Evolutionary conservation across 2,113 vertebrate genomes (phyloP).

Genomic region (Clarias magur): DNA sequence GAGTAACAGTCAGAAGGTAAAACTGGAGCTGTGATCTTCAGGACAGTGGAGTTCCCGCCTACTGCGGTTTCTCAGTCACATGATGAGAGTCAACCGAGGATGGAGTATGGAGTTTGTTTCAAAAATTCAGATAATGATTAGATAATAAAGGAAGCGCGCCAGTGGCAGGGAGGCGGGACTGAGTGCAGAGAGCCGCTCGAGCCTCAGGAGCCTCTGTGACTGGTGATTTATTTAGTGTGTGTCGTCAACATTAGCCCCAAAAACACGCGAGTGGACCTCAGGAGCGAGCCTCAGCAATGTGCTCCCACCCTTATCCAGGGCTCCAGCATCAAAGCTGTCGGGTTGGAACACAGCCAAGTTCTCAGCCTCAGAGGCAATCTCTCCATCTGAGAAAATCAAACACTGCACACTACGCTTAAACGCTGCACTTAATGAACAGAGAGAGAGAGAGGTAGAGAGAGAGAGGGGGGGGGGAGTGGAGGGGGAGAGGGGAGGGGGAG

Average conservation of each 20-base stretch:
- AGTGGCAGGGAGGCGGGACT: neutral
- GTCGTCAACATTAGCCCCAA: neutral
- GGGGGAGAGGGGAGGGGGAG: slow-evolving; percentile 21
- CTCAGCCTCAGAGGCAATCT: neutral
- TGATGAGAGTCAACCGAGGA: no score
- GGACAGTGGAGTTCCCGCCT: no score
- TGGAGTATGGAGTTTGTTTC: neutral
- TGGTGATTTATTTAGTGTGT: neutral
- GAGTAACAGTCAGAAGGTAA: no score
- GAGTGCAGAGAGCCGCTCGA: neutral
- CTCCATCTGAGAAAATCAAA: neutral
- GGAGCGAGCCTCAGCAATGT: neutral
- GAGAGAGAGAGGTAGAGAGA: neutral
- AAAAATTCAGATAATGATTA: neutral
- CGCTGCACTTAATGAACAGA: neutral
- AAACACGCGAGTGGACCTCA: neutral
- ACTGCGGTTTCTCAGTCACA: no score
- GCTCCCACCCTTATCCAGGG: neutral
- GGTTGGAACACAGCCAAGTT: neutral
- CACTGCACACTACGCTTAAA: neutral
- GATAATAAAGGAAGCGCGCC: neutral
- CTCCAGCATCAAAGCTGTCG: no score
- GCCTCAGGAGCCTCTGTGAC: neutral
- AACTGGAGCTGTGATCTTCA: no score
- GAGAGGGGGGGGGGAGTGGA: neutral